Evolutionary conservation across 2,888 invertebrate genomes (phyloP).

Genomic region (Ashinkailepas kermadecensis): DNA sequence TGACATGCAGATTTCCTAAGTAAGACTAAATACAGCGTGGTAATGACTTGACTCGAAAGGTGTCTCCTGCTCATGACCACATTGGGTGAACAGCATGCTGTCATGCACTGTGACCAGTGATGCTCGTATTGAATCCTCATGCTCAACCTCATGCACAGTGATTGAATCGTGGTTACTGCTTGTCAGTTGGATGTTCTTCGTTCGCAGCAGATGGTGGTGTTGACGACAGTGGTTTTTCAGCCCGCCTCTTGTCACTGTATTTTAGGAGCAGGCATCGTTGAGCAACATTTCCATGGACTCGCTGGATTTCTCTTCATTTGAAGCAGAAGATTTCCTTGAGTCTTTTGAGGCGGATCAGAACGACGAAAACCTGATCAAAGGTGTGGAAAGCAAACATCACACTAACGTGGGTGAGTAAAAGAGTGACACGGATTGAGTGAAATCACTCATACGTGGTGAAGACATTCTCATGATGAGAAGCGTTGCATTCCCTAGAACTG

Average conservation of each 20-base stretch:
- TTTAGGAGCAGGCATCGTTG: neutral
- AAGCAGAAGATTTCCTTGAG: neutral
- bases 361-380: neutral
- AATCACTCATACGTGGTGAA: neutral
- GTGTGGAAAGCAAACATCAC: too few species aligned
- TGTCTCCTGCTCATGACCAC: too few species aligned
- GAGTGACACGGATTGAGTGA: neutral
- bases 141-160: too few species aligned
- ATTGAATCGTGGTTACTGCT: too few species aligned
- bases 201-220: too few species aligned
- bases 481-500: neutral
- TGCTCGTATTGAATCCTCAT: neutral
- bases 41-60: too few species aligned
- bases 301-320: neutral
- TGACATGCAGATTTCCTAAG: too few species aligned
- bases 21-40: too few species aligned
- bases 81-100: too few species aligned
- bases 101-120: neutral
- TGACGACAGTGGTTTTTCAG: too few species aligned
- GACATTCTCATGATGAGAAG: neutral
- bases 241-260: too few species aligned
- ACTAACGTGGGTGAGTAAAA: neutral
- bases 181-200: too few species aligned
- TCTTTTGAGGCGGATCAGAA: neutral
- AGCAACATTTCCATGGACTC: constrained; percentile 16